A percentile compares a stretch with the other conserved stretches of the same genome.
These are phyloP conservation scores for Crossaster papposus DNA, from an alignment of 53 echinoderm and acorn worm genomes.

Conservation along the genomic window DNA sequence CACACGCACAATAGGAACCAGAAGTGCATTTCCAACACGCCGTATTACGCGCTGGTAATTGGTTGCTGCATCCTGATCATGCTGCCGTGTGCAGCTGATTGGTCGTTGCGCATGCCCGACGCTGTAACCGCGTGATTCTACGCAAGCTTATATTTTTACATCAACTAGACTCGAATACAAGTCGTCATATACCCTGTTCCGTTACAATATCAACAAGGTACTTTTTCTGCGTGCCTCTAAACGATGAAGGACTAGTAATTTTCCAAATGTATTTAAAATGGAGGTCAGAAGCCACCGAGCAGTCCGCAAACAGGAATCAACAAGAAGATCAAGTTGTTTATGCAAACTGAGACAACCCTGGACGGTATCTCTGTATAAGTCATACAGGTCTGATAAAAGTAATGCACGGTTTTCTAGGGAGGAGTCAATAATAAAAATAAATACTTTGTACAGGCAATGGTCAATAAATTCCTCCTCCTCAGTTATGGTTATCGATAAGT, in stretches of 20 bases:
- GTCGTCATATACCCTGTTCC: too few species aligned
- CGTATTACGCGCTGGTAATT: too few species aligned
- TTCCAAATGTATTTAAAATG: neutral
- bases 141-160: too few species aligned
- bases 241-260: neutral
- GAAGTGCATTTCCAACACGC: too few species aligned
- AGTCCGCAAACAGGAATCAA: neutral
- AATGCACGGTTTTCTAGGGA: neutral
- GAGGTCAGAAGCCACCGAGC: neutral
- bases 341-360: neutral
- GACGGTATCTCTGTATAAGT: neutral
- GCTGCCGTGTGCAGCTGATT: too few species aligned
- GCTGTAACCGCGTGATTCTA: too few species aligned
- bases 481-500: neutral
- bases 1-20: too few species aligned
- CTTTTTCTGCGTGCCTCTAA: neutral
- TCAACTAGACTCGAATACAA: too few species aligned
- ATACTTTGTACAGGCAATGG: slow-evolving; percentile 21
- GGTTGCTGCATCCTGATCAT: too few species aligned
- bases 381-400: neutral
- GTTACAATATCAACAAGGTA: neutral
- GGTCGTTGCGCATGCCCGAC: too few species aligned
- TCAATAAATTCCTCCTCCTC: neutral
- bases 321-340: neutral
- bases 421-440: neutral